Percentiles rank a stretch among this genome's conserved stretches.
Conservation (phyloP, 2,113 vertebrate genomes). For the Sciurus niger region DNA sequence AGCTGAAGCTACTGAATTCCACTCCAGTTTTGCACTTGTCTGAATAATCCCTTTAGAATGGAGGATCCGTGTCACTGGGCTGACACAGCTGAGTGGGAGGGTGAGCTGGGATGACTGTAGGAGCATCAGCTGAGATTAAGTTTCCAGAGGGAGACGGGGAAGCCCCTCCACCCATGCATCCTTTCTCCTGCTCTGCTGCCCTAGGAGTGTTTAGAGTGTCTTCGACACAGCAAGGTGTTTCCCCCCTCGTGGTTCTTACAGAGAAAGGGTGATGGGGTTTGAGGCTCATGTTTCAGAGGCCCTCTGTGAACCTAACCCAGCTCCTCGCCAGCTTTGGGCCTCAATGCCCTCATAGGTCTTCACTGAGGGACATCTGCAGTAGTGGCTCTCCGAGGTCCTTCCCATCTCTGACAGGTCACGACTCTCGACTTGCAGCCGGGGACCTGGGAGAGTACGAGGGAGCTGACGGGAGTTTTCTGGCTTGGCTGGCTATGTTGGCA, state of each 20-base stretch:
- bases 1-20: constrained; percentile 72
- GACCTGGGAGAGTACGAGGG: background rate
- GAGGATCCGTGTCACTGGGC: constrained; percentile 42
- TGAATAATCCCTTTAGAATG: constrained; percentile 63
- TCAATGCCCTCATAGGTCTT: background rate
- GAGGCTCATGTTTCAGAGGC: background rate
- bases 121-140: constrained; percentile 36
- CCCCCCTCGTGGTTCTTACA: background rate
- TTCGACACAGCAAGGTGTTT: background rate
- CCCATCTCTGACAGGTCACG: background rate
- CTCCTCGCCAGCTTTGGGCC: background rate
- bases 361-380: background rate
- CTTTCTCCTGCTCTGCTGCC: background rate
- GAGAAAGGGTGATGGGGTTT: background rate
- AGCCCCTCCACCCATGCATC: background rate
- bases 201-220: background rate
- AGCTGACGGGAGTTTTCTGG: background rate
- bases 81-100: constrained; percentile 74
- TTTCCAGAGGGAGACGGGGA: background rate
- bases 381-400: background rate
- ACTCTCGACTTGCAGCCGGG: background rate
- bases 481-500: background rate
- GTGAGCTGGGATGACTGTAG: background rate
- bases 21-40: constrained; percentile 76
- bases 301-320: background rate